Evolutionary conservation across 2,113 vertebrate genomes (phyloP).

Genomic region (Machaerirhynchus nigripectus): DNA sequence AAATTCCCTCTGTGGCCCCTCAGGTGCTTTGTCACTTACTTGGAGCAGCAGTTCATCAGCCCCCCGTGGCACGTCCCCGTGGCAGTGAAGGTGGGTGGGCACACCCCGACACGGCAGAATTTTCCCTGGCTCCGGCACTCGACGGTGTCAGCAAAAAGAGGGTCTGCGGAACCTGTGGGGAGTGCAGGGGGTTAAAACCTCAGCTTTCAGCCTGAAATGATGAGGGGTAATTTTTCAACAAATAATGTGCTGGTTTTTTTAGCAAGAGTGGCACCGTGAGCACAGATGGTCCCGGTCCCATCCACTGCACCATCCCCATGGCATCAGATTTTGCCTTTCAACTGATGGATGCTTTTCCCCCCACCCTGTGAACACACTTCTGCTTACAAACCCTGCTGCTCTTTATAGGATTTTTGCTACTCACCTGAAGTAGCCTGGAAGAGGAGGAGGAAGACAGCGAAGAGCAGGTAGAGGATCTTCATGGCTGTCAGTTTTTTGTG

Average conservation of each 20-base stretch:
- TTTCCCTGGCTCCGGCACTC: not conserved
- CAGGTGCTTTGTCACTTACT: not conserved
- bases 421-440: constrained; percentile 60
- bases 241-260: fast-evolving
- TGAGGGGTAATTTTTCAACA: not conserved
- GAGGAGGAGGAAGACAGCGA: constrained; percentile 14
- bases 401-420: not conserved
- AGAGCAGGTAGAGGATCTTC: constrained; percentile 41
- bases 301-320: fast-evolving
- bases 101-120: not conserved
- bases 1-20: not conserved
- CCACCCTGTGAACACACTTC: not conserved
- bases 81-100: not conserved
- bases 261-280: not conserved
- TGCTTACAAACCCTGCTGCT: not conserved
- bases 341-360: not conserved
- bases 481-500: not conserved
- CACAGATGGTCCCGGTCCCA: not conserved
- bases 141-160: not conserved
- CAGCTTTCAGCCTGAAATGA: not conserved
- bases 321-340: not conserved
- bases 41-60: not conserved
- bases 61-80: not conserved
- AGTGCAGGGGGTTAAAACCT: not conserved
- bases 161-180: constrained; percentile 28